Conservation (phyloP, 2,113 vertebrate genomes). For the Aspidoscelis tigris region DNA sequence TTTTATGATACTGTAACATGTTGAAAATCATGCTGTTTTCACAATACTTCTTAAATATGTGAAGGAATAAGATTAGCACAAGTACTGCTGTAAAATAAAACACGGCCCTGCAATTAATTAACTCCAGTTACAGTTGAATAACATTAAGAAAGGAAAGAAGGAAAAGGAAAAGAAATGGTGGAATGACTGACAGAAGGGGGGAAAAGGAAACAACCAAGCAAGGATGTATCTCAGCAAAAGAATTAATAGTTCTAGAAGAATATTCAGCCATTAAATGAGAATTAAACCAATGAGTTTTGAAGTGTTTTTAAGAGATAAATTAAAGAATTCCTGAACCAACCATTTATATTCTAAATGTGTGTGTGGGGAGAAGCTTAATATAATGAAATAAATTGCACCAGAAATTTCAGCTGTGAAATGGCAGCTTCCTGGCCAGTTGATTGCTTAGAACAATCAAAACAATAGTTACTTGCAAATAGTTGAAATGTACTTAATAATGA, state of each 20-base stretch:
- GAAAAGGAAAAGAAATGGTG: neutral
- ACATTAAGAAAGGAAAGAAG: neutral
- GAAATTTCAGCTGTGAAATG: neutral
- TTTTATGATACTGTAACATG: no score
- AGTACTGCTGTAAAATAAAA: neutral
- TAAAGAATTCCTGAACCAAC: neutral
- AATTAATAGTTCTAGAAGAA: conserved; percentile 13
- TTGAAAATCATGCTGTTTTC: no score
- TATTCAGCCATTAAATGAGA: neutral
- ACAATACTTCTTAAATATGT: no score
- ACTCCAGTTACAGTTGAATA: neutral
- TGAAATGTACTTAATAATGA: neutral
- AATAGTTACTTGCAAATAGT: neutral
- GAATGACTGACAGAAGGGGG: neutral
- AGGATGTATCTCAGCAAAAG: neutral
- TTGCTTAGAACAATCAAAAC: neutral
- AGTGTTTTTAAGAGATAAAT: neutral
- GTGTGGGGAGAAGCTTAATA: neutral
- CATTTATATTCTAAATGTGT: neutral
- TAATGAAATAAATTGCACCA: neutral
- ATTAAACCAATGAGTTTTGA: neutral
- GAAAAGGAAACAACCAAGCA: neutral
- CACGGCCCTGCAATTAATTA: neutral
- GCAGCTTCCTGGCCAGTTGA: neutral
- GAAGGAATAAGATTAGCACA: no score